Base-by-base conservation (phyloP, 2,113 vertebrate genomes). In the Eudyptes chrysolophus region DNA sequence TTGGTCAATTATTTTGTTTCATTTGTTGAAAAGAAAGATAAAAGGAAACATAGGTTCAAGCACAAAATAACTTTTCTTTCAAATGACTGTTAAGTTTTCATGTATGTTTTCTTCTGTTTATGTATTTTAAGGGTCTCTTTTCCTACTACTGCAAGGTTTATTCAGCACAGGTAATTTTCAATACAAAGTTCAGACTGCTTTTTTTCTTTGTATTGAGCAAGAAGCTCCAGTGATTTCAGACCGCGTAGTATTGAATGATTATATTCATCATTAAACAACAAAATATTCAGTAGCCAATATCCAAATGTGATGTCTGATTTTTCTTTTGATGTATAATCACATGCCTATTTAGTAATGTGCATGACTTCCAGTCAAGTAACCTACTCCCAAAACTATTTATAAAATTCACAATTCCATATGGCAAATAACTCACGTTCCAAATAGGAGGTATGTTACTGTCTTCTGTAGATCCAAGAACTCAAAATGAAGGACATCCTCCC, bases 11-110 rank as follows among this genome's bases (percentile, higher is more conserved):
- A 84, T 77, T 94, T 92, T 89, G 25, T 89, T 92, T 90, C 62
- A 90, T 94, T 84, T 89, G 32, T 85, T 96, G 54, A 90, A 74
- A 79, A 82, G 80, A 51, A 94, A 68, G 87, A 74, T 68, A 87
- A 89, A 94, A 94, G 32, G 34, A 85, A 80, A 83, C 21, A 58
- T 7, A 64, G 46, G 46, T 84, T 76, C 13, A 16, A 84, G 13
- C 60, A 92, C 44, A 76, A 87, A 71, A 66, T 22, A 9, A 29
- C 36, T 69, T 79, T 58, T 91, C n/a, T 61, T 89, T 89, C 40
- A 79, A 58, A 70, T 68, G 32, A 38, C 22, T 0, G 0, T 92
- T 83, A 90, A 57, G 34, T 52, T 92, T 78, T 85, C 36, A n/a
- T 48, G 20, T 9, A 36, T 42, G 32, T 70, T 95, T 88, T 80